phyloP scores from a whole-genome alignment of 2,888 invertebrate genomes.

The Cistogaster globosa region DNA sequence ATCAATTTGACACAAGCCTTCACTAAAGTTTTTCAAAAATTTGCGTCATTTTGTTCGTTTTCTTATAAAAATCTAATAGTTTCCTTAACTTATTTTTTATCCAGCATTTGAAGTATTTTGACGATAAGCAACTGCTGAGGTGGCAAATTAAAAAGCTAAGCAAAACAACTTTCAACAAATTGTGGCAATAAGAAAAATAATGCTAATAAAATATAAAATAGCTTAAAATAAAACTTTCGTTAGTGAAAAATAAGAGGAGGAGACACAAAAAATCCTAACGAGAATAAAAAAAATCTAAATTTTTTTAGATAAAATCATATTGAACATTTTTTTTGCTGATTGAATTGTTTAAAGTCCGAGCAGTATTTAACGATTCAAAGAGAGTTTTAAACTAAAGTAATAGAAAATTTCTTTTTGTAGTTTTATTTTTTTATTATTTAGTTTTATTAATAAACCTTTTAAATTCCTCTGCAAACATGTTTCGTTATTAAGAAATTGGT shows the following conservation, averaged over 20 bases:
- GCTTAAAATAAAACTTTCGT: conserved; percentile 50
- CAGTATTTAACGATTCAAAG: neutral
- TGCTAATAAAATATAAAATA: conserved; percentile 51
- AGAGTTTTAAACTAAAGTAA: neutral
- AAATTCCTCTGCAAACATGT: conserved; percentile 69
- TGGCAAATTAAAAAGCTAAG: conserved; percentile 61
- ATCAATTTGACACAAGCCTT: too few relatives aligned
- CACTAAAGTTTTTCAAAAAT: neutral
- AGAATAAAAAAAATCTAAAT: conserved; percentile 7
- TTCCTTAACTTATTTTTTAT: conserved; percentile 29
- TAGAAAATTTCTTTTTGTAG: conserved; percentile 28
- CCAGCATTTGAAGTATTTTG: conserved; percentile 52
- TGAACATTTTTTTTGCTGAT: conserved; percentile 11
- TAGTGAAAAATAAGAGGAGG: neutral
- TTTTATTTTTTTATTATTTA: conserved; percentile 32
- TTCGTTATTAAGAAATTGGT: conserved; percentile 52
- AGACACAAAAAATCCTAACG: neutral
- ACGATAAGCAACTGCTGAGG: conserved; percentile 74
- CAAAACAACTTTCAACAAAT: conserved; percentile 36
- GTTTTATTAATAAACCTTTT: conserved; percentile 70
- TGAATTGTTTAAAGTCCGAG: conserved; percentile 11
- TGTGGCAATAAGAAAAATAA: conserved; percentile 49
- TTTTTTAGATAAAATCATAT: conserved; percentile 49
- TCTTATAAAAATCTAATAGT: neutral
- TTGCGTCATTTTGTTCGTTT: conserved; percentile 3